Evolutionary conservation across 2,797 vertebrate genomes (phyloP), one percentile per base, ranked within the genome.

Genomic region (Eutrigla gurnardus): DNA sequence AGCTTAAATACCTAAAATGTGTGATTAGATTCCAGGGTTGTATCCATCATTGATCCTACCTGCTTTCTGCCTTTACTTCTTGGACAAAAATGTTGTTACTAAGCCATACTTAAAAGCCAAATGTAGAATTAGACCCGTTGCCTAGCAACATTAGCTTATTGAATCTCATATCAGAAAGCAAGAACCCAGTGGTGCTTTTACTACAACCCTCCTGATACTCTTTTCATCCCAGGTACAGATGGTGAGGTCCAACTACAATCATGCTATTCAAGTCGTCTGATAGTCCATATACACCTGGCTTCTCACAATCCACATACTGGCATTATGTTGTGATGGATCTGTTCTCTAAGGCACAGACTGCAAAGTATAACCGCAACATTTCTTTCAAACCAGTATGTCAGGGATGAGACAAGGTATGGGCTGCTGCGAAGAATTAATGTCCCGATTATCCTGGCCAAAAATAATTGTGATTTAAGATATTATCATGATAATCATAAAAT

Each of bases 121-220:
- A 92, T 89, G 87, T 89, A 73, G 86, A 89, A 88, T 64, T 82
- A 82, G 80, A 77, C 71, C 76, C 59, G 92, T 93, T 93, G 91
- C 91, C 90, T 86, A 86, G 91, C 91, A 91, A 92, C 91, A 89
- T 92, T 86, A 80, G 81, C 83, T 90, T 88, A 89, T 76, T 88
- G 73, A 88, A 89, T 90, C 86, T 88, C 77, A 80, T 79, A 79
- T 80, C 73, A 82, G 78, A 86, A 88, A 84, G 84, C 68, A 55
- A 84, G 81, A 85, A 73, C 67, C 69, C 75, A 60, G 67, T 42
- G 70, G 64, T 75, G 87, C 83, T 88, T 87, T 82, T 75, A 88
- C 78, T 71, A 78, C 61, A 89, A 81, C 73, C 83, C 88, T 77
- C 82, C 36, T 78, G 81, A 88, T 70, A 58, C 76, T 70, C 65